Evolutionary conservation across 2,113 vertebrate species (phyloP), one percentile per base, ranked within the genome.

Genomic region (Paedocypris sp.): DNA sequence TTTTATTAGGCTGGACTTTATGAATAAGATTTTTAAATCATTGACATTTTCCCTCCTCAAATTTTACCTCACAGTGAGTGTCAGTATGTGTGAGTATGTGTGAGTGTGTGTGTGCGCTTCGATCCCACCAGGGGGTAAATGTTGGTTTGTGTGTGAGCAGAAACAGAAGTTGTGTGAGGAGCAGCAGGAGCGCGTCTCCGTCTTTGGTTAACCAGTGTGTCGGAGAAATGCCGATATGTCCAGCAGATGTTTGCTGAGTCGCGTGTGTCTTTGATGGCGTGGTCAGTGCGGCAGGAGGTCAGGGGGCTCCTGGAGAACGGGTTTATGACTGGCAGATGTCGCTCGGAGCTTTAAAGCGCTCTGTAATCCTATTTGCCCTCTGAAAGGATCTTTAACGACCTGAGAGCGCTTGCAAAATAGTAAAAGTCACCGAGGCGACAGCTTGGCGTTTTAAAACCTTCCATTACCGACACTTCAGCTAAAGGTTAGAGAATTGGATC

Each of bases 281-380:
- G 57, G 28, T 46, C 58, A 6, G 28, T 32, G 29, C 8, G 22
- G 41, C 33, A 58, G 26, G 19, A 32, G 54, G 19, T 41, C 35
- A 23, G 26, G 31, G 4, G 19, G 18, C 46, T 22, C 23, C 22
- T 39, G 29, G 23, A 41, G 32, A 43, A 53, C 47, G 2, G 13
- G 10, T 58, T 71, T 48, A 67, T 63, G 42, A 19, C 63, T 60
- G 60, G 60, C 74, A 76, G 74, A 73, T 73, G 74, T 66, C 38
- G 51, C 60, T 47, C 50, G 10, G 9, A 39, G 39, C 22, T 69
- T 66, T 68, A 70, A 69, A 43, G 60, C 68, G 45, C 53, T 61
- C 53, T 59, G 60, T 73, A 76, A 73, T 73, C 71, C 68, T 60
- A 50, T 71, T 71, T 73, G 53, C 16, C 16, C 53, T 19, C 66